A percentile compares a stretch with the other conserved stretches of the same genome.
phyloP scores from a whole-genome alignment of 92 coral and sea anemone species.

The Actinostola sp. region DNA sequence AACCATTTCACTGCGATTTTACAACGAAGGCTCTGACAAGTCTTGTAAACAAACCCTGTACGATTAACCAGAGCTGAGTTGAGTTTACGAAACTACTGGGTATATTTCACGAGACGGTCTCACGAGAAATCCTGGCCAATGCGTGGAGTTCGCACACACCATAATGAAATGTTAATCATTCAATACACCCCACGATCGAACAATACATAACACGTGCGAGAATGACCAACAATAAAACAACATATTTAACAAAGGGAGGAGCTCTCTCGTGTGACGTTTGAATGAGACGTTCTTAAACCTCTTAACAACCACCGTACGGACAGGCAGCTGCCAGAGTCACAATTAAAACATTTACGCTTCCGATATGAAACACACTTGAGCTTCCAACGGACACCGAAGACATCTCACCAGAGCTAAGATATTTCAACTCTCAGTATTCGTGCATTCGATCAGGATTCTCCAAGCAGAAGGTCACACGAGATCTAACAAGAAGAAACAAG shows the following conservation, averaged over 20 bases:
- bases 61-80: constrained; percentile 28
- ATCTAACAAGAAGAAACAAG: constrained; percentile 6
- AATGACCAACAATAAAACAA: constrained; percentile 90
- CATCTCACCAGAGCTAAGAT: constrained; percentile 70
- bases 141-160: constrained; percentile 56
- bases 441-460: constrained; percentile 24
- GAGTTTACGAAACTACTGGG: constrained; percentile 1
- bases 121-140: constrained; percentile 22
- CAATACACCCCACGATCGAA: constrained; percentile 77
- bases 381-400: constrained; percentile 87
- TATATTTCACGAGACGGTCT: constrained; percentile 1
- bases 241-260: constrained; percentile 97
- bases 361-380: constrained; percentile 85
- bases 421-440: constrained; percentile 16
- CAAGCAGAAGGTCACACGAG: constrained; percentile 1
- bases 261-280: constrained; percentile 97
- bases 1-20: constrained; percentile 62
- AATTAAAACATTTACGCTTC: constrained; percentile 99
- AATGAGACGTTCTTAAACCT: constrained; percentile 90
- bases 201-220: constrained; percentile 98
- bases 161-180: constrained; percentile 92
- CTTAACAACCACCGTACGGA: constrained; percentile 91
- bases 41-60: constrained; percentile 33
- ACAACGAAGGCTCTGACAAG: constrained; percentile 44
- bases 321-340: constrained; percentile 81